Evolutionary conservation across 2,113 vertebrate genomes (phyloP), one percentile per base, ranked within the genome.

Genomic region (Donacobius atricapilla): DNA sequence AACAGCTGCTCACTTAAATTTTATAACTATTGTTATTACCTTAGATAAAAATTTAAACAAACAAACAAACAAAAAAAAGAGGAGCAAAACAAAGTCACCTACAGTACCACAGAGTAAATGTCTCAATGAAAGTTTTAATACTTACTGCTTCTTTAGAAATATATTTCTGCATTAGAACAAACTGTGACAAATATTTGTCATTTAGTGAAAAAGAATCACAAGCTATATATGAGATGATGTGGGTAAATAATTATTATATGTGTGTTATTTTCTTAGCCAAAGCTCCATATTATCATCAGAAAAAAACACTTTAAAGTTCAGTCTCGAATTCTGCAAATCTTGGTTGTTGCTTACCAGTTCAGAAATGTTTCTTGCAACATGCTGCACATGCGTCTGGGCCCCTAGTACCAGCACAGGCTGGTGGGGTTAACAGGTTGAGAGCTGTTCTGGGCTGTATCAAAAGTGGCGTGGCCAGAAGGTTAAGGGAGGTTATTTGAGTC

Each of bases 1-100:
- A 96, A 93, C 93, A 97, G 83, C 61, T 97, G 89, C 65, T 94
- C 50, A 90, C 70, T 96, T 97, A 93, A 35, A 91, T 90, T 96
- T 96, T 95, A 89, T 96, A 94, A 97, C 95, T 96, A 96, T 96
- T 95, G n/a, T 94, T 95, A 97, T 94, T 96, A 93, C 40, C 40
- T 63, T 83, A 96, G 68, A 95, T 89, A 98, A 96, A 97, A 96
- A 97, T 96, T 95, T 96, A 97, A 96, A 65, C 40, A 92, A 45
- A 56, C 13, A 22, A 87, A 83, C 70, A 16, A 57, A 56, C 44
- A 65, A 54, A 96, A 96, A 87, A 25, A 44, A 35, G 44, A 15
- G 28, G 15, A 75, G 31, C 64, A 90, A 60, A 87, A 95, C 51
- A 95, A 97, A 95, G 82, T 89, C 66, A 95, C 53, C 35, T 81